A percentile compares a stretch with the other conserved stretches of the same genome.
Evolutionary conservation across 2,797 vertebrate species (phyloP).

Genomic region (Poecile montanus): DNA sequence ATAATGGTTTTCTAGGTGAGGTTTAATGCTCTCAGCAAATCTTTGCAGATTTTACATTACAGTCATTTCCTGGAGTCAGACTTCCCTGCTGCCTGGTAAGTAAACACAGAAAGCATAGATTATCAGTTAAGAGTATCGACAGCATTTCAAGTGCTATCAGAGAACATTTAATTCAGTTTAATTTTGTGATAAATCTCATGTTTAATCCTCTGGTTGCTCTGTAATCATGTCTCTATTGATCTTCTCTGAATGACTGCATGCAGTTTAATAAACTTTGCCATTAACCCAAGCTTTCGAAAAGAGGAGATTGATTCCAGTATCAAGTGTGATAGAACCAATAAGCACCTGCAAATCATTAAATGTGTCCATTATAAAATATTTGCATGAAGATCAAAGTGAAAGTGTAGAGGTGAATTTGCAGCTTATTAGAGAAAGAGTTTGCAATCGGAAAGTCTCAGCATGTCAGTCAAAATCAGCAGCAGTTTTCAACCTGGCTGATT

Average conservation of each 20-base stretch:
- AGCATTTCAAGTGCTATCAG: constrained; percentile 76
- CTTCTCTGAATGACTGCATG: constrained; percentile 77
- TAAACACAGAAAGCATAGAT: constrained; percentile 76
- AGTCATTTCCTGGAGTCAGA: constrained; percentile 52
- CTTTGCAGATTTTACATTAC: constrained; percentile 54
- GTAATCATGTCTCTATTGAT: constrained; percentile 83
- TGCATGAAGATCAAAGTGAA: constrained; percentile 48
- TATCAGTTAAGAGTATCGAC: constrained; percentile 78
- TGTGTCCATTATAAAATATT: constrained; percentile 61
- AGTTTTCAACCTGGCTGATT: constrained; percentile 50
- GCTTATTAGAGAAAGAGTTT: constrained; percentile 42
- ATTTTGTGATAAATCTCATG: constrained; percentile 81
- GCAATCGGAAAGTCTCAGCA: background rate
- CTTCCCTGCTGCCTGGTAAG: constrained; percentile 61
- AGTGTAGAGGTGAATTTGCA: constrained; percentile 33
- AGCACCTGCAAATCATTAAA: constrained; percentile 64
- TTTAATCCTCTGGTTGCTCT: constrained; percentile 80
- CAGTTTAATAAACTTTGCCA: constrained; percentile 79
- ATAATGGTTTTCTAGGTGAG: constrained; percentile 28
- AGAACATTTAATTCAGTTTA: constrained; percentile 81
- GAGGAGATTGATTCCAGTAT: constrained; percentile 71
- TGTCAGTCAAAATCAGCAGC: constrained; percentile 51
- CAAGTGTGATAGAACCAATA: constrained; percentile 69
- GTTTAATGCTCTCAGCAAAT: constrained; percentile 41
- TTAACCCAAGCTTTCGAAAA: constrained; percentile 72